Evolutionary conservation across 2,888 invertebrate species (phyloP).

Genomic region (Phengaris arion): DNA sequence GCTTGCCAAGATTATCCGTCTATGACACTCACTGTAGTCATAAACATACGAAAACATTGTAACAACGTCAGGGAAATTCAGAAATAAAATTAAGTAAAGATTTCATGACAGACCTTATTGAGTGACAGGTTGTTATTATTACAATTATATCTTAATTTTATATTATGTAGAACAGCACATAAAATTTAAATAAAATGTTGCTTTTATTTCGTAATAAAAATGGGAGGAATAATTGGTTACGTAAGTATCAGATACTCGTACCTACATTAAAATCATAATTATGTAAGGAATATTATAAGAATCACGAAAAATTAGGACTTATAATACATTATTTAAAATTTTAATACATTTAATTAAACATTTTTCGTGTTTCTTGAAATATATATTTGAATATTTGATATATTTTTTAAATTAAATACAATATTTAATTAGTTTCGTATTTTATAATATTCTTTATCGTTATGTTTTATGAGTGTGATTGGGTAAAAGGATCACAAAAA

Average conservation of each 20-base stretch:
- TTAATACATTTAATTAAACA: too few relatives aligned
- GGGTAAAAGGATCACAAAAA: constrained; percentile 25
- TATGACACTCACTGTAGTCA: constrained; percentile 9
- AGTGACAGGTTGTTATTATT: background rate
- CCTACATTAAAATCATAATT: too few relatives aligned
- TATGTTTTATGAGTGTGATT: constrained; percentile 27
- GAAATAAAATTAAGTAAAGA: background rate
- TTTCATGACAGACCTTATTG: background rate
- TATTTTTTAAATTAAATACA: background rate
- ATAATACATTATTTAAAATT: too few relatives aligned
- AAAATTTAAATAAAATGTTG: background rate
- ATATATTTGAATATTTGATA: background rate
- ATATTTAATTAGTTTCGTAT: constrained; percentile 12
- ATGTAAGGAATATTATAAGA: too few relatives aligned
- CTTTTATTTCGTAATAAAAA: background rate
- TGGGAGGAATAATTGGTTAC: background rate
- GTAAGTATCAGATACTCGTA: background rate
- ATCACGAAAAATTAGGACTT: too few relatives aligned
- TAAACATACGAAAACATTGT: background rate
- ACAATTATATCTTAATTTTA: background rate
- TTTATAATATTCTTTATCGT: constrained; percentile 18
- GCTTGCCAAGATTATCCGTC: constrained; percentile 4
- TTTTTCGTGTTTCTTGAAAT: background rate
- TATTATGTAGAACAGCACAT: background rate
- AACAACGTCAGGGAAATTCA: background rate